Evolutionary conservation across 2,888 invertebrate genomes (phyloP).

Genomic region (Arge pagana): DNA sequence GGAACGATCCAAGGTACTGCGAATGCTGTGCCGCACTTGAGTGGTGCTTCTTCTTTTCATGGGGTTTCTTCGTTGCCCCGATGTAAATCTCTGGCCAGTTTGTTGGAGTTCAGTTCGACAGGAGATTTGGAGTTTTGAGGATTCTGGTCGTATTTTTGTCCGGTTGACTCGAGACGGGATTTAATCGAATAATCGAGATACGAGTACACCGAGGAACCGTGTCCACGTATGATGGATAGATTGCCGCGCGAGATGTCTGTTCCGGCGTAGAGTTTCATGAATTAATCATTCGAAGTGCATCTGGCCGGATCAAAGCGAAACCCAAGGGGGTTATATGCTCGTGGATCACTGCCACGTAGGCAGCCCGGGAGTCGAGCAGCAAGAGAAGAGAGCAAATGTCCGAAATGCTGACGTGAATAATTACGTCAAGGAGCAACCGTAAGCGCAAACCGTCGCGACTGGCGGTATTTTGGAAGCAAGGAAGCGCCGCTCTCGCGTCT

Average conservation of each 20-base stretch:
- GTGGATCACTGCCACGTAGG: conserved; percentile 15
- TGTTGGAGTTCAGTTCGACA: no score
- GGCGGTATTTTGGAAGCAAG: conserved; percentile 6
- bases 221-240: no score
- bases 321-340: background rate
- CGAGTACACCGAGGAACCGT: no score
- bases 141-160: no score
- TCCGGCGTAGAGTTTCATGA: conserved; percentile 15
- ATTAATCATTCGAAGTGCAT: conserved; percentile 17
- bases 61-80: no score
- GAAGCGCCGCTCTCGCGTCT: conserved; percentile 14
- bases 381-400: conserved; percentile 10
- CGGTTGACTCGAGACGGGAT: no score
- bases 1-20: no score
- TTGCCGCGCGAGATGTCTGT: conserved; percentile 15
- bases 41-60: no score
- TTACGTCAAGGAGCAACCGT: conserved; percentile 8
- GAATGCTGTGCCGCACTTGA: no score
- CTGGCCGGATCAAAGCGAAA: conserved; percentile 13
- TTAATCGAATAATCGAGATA: no score
- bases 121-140: no score
- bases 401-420: conserved; percentile 16
- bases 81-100: no score
- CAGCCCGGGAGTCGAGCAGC: background rate
- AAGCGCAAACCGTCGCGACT: background rate